Base-by-base conservation (phyloP, 1,140 invertebrate species). In the Drosophila albomicans region DNA sequence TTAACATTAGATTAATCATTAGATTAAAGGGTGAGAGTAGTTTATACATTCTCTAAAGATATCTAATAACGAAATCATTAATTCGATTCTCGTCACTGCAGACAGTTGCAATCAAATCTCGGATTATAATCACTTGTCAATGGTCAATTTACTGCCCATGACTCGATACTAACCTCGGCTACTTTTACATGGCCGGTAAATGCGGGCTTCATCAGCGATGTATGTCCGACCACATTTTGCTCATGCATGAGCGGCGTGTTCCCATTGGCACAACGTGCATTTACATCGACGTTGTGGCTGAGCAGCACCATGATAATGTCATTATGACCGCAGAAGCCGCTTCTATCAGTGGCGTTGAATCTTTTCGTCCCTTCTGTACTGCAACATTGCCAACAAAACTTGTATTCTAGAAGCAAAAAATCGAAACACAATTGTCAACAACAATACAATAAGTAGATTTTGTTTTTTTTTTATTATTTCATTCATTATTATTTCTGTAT, bases 181-280 rank as follows among this genome's bases (percentile, higher is more conserved):
- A 99, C 98, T 81, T 96, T 96, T 56, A 99, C 98, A 94, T 99
- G 98, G 0, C 99, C 99, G 10, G 98, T 98, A 74, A 97, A 98
- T 32, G 98, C 98, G 8, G 99, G 98, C 94, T 99, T 99, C 98
- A 99, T 99, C 43, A 99, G 94, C 20, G 99, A 98, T 49, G 99
- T 99, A 94, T 99, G 99, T 10, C 98, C 98, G 93, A 99, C 99
- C 93, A 99, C 98, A 94, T 99, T 99, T 93, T 99, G 98, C 93
- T 99, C 98, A 94, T 99, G n/a, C n/a, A n/a, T n/a, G n/a, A n/a
- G n/a, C n/a, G n/a, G n/a, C n/a, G n/a, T n/a, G n/a, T n/a, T n/a
- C n/a, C n/a, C n/a, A n/a, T n/a, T n/a, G n/a, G n/a, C n/a, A n/a
- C 98, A 99, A 93, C 99, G 98, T 61, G 98, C 98, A 94, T 99